Evolutionary conservation across 1,140 invertebrate species (phyloP), one percentile per base, ranked within the genome.

Genomic region (Cherax destructor): DNA sequence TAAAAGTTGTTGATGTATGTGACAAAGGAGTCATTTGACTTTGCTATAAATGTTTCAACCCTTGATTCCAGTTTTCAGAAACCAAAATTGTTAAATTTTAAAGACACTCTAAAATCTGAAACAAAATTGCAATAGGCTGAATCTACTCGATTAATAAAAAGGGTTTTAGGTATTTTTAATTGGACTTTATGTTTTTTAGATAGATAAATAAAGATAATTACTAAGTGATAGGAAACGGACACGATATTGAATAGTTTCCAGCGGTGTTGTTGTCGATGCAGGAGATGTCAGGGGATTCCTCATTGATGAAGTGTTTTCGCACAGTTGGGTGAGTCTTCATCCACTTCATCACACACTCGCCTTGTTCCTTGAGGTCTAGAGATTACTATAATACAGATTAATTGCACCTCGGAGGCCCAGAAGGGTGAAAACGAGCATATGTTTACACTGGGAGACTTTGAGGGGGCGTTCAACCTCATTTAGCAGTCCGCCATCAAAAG

Each of bases 231-330:
- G 13, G 50, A 81, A 59, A 16, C 21, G 52, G 79, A 81, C 79
- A n/a, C 41, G 21, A 59, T 81, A 81, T 81, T 81, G 79, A 81
- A 81, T 81, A 81, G 79, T 81, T 81, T 59, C 56, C 79, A 47
- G 79, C 56, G 56, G 79, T 81, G 79, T 81, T 81, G 79, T 81
- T 59, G 79, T 56, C 56, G 79, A 56, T 59, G 79, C 79, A 81
- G 79, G 56, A 59, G 24, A 81, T 81, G 79, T 81, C 79, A 56
- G 79, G 79, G 7, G 56, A 81, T 56, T 81, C 50, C 56, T 47
- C 79, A 81, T 81, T 81, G 47, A 81, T 81, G 79, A 81, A 52
- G 79, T 81, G 79, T 81, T 81, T 81, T 81, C 56, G 79, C 79
- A 81, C 79, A 81, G 79, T 81, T 81, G 79, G 79, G 79, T 81